A percentile compares a stretch with the other conserved stretches of the same genome.
phyloP scores from a whole-genome alignment of 2,113 vertebrate genomes.

The Odocoileus hemionus region DNA sequence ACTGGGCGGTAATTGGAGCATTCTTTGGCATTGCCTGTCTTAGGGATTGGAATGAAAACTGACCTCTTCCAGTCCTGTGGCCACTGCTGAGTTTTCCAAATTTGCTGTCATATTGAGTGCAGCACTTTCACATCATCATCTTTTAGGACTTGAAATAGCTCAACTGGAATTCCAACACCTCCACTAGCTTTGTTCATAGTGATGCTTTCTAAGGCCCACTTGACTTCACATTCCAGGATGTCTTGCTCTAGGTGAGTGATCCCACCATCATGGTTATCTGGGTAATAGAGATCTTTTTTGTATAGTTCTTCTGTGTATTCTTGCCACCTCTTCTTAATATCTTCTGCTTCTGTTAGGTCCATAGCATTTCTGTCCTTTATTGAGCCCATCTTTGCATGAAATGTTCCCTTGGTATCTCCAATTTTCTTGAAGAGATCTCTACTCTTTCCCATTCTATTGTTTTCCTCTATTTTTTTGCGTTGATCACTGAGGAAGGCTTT shows the following conservation, averaged over 20 bases:
- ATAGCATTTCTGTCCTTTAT: neutral
- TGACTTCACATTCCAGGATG: neutral
- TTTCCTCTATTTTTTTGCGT: neutral
- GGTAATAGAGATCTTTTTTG: neutral
- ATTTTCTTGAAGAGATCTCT: neutral
- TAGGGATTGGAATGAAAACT: neutral
- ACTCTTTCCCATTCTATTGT: neutral
- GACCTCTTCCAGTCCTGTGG: neutral
- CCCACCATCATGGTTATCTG: neutral
- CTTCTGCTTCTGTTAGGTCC: neutral
- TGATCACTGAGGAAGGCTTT: neutral
- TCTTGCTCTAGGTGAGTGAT: neutral
- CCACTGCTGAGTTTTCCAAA: neutral
- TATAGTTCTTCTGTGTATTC: neutral
- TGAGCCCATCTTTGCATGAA: neutral
- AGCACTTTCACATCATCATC: neutral
- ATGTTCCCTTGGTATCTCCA: neutral
- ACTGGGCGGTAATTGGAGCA: rapidly evolving
- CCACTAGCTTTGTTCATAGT: rapidly evolving
- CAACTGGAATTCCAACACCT: neutral
- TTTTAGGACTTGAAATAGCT: neutral
- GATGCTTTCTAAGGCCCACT: neutral
- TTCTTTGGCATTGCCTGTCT: neutral
- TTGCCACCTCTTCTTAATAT: neutral
- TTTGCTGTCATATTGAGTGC: rapidly evolving